These are phyloP conservation scores for Oryctes rhinoceros DNA, from an alignment of 1,140 invertebrate species.

Conservation along the genomic window DNA sequence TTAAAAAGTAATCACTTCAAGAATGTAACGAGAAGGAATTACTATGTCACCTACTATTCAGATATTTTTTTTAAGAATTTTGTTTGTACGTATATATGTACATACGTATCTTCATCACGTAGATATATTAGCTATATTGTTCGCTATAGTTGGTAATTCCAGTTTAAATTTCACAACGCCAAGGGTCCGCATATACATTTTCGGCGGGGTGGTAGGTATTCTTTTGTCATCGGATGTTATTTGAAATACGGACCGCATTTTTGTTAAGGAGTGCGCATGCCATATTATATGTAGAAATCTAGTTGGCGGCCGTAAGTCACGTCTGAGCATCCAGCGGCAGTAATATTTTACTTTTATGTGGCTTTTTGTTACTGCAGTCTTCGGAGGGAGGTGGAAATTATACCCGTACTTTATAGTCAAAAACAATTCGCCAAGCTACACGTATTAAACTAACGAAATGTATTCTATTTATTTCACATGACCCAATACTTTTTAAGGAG, in stretches of 20 bases:
- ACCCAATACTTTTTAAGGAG: too few species aligned
- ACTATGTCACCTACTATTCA: too few species aligned
- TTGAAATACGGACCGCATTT: slow-evolving; percentile 43
- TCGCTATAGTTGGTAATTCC: slow-evolving; percentile 2
- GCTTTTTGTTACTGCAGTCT: slow-evolving; percentile 37
- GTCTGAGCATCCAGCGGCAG: slow-evolving; percentile 40
- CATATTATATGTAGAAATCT: slow-evolving; percentile 42
- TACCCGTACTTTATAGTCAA: neutral
- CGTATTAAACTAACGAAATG: slow-evolving; percentile 22
- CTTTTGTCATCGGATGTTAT: slow-evolving; percentile 44
- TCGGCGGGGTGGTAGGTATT: slow-evolving; percentile 25
- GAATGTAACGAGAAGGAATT: too few species aligned
- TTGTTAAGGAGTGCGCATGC: slow-evolving; percentile 42
- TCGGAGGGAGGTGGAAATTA: slow-evolving; percentile 15
- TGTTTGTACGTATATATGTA: neutral
- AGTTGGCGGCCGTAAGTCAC: slow-evolving; percentile 40
- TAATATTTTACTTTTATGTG: slow-evolving; percentile 45
- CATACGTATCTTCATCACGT: neutral
- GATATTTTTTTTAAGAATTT: slow-evolving; percentile 1
- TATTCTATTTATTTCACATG: neutral
- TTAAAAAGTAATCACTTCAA: too few species aligned
- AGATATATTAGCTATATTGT: neutral
- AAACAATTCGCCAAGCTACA: neutral
- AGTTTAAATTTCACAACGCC: slow-evolving; percentile 16
- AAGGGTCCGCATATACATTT: neutral